Conservation (phyloP, 2,888 invertebrate genomes). For the Arctia plantaginis region DNA sequence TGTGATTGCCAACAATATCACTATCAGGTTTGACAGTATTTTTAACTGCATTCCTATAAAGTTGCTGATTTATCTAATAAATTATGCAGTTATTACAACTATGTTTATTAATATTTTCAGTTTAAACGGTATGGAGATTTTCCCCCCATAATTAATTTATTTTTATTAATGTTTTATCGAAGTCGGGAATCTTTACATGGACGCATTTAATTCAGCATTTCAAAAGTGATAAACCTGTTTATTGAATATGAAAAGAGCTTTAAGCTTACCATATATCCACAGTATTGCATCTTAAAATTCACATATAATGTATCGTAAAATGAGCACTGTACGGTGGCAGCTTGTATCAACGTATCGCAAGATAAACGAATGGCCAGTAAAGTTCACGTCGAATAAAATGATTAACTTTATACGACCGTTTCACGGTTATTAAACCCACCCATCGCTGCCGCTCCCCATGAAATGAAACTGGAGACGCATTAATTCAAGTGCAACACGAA, state of each 20-base stretch:
- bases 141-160: background rate
- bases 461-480: slow-evolving; percentile 72
- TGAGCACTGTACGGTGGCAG: slow-evolving; percentile 32
- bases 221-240: slow-evolving; percentile 18
- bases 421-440: slow-evolving; percentile 66
- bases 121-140: too few species aligned
- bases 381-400: slow-evolving; percentile 55
- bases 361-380: slow-evolving; percentile 55
- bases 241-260: slow-evolving; percentile 25
- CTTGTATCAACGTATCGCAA: slow-evolving; percentile 48
- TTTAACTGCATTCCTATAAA: background rate
- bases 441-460: slow-evolving; percentile 47
- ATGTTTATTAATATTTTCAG: background rate
- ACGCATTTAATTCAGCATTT: slow-evolving; percentile 3
- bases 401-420: slow-evolving; percentile 62
- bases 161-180: background rate
- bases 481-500: slow-evolving; percentile 86
- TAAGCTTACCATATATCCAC: slow-evolving; percentile 14
- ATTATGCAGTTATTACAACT: background rate
- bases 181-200: background rate
- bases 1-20: slow-evolving; percentile 28
- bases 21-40: background rate
- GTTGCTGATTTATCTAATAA: background rate
- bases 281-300: slow-evolving; percentile 25
- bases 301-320: slow-evolving; percentile 43